Conservation (phyloP, 2,797 vertebrate genomes). For the Sciaenops ocellatus region DNA sequence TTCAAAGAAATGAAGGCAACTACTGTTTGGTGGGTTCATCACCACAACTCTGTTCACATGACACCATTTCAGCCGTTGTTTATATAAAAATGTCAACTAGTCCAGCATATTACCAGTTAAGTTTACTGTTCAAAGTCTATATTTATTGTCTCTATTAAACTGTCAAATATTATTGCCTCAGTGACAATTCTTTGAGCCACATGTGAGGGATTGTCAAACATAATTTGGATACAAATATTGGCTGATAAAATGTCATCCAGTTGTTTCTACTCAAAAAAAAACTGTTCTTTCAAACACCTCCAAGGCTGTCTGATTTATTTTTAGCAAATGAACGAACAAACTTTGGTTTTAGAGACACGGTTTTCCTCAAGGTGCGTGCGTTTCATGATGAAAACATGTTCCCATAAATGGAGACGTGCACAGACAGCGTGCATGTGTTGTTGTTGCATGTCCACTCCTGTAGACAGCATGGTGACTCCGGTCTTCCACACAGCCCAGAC, state of each 20-base stretch:
- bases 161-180: not conserved
- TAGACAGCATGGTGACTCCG: conserved; percentile 54
- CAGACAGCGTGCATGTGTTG: conserved; percentile 14
- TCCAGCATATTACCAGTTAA: not conserved
- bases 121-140: not conserved
- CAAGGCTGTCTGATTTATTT: not conserved
- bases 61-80: not conserved
- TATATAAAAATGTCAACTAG: not conserved
- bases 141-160: not conserved
- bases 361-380: not conserved
- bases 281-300: not conserved
- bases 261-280: too few relatives aligned
- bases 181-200: not conserved
- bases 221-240: not conserved
- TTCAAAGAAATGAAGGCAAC: not conserved
- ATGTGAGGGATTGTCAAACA: not conserved
- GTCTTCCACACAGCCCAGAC: conserved; percentile 42
- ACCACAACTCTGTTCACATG: not conserved
- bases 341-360: not conserved
- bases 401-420: conserved; percentile 12
- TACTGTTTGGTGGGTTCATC: not conserved
- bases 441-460: conserved; percentile 37
- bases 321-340: too few relatives aligned
- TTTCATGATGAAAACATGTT: conserved; percentile 4
- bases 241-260: too few relatives aligned